These are phyloP conservation scores for Thymelicus lineola DNA, from an alignment of 2,888 invertebrate species.

Conservation along the genomic window DNA sequence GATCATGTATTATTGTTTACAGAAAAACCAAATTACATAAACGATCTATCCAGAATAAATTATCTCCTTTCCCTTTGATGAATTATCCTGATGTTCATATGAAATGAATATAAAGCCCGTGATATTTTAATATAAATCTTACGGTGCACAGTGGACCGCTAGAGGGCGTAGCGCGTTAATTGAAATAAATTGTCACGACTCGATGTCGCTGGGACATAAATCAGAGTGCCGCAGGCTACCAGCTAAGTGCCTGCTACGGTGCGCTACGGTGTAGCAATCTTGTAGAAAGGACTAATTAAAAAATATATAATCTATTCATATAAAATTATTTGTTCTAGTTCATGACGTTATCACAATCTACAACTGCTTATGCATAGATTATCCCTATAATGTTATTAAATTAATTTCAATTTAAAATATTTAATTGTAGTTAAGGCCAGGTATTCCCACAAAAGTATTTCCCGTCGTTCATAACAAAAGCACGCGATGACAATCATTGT, in stretches of 20 bases:
- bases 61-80: slow-evolving; percentile 1
- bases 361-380: no score
- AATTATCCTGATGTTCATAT: slow-evolving; percentile 35
- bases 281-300: slow-evolving; percentile 52
- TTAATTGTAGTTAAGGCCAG: no score
- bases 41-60: background rate
- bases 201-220: slow-evolving; percentile 78
- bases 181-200: slow-evolving; percentile 84
- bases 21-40: background rate
- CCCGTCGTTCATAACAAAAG: no score
- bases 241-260: slow-evolving; percentile 80
- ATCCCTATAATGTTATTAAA: no score
- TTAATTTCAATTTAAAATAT: no score
- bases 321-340: no score
- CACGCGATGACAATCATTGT: no score
- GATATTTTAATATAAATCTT: slow-evolving; percentile 44
- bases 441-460: no score
- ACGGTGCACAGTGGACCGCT: slow-evolving; percentile 49
- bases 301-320: background rate
- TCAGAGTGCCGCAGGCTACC: slow-evolving; percentile 80
- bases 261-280: slow-evolving; percentile 49
- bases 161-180: slow-evolving; percentile 73
- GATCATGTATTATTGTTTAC: no score
- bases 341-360: no score
- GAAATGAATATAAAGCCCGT: slow-evolving; percentile 35